phyloP scores from a whole-genome alignment of 2,113 vertebrate genomes.

The Thalassoma bifasciatum region DNA sequence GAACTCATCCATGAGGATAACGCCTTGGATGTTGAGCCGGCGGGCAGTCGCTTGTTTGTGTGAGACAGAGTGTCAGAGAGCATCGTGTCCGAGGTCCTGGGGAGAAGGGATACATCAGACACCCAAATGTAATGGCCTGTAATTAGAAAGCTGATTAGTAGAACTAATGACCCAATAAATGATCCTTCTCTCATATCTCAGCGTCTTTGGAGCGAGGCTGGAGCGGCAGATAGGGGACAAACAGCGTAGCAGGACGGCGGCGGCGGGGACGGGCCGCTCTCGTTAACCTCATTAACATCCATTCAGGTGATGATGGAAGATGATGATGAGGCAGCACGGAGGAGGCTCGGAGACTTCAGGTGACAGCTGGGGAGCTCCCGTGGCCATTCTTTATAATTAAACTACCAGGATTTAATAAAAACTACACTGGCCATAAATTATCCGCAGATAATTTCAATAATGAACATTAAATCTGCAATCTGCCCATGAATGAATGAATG shows the following conservation, averaged over 20 bases:
- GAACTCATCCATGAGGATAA: slow-evolving; percentile 44
- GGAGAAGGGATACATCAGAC: slow-evolving; percentile 59
- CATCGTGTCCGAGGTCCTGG: slow-evolving; percentile 65
- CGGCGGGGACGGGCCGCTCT: slow-evolving; percentile 1
- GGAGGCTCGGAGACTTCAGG: slow-evolving; percentile 8
- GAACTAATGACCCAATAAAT: slow-evolving; percentile 77
- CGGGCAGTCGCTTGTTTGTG: slow-evolving; percentile 62
- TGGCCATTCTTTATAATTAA: slow-evolving; percentile 1
- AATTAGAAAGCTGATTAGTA: slow-evolving; percentile 78
- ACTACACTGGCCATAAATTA: neutral
- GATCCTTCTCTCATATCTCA: slow-evolving; percentile 56
- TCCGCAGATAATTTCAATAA: neutral
- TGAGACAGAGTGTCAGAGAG: slow-evolving; percentile 65
- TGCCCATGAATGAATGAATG: neutral
- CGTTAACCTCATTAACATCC: slow-evolving; percentile 53
- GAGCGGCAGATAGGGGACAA: slow-evolving; percentile 37
- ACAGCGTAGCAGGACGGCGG: slow-evolving; percentile 15
- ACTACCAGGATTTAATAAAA: neutral
- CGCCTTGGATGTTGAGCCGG: slow-evolving; percentile 25
- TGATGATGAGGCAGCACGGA: slow-evolving; percentile 4
- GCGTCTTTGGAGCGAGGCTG: slow-evolving; percentile 47
- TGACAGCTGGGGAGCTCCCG: slow-evolving; percentile 1
- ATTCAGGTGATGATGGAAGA: slow-evolving; percentile 44
- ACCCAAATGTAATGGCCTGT: slow-evolving; percentile 66
- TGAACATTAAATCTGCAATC: neutral